A percentile compares a stretch with the other conserved stretches of the same genome.
These are phyloP conservation scores for Nesometra sesokonis DNA, from an alignment of 35 echinoderm and acorn worm genomes.

Conservation along the genomic window DNA sequence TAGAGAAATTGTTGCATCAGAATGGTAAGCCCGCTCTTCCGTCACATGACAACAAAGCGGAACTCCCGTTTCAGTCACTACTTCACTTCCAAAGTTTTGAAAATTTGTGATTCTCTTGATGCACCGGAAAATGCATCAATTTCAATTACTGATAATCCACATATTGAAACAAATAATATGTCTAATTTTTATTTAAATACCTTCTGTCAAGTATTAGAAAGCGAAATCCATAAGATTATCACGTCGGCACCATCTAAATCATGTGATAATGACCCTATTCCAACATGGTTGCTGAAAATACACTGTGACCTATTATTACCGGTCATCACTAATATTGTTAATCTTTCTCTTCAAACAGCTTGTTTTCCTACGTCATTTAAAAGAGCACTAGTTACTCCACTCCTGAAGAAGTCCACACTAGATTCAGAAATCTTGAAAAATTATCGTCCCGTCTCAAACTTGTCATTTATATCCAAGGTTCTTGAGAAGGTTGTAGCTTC, in stretches of 20 bases:
- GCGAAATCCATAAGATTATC: background rate
- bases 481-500: too few relatives aligned
- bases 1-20: background rate
- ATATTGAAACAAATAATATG: background rate
- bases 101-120: background rate
- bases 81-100: background rate
- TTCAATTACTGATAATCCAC: background rate
- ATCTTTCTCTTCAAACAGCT: background rate
- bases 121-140: background rate
- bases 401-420: constrained; percentile 19
- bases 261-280: background rate
- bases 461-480: background rate
- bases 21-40: background rate
- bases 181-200: too few relatives aligned
- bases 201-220: background rate
- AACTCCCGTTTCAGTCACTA: background rate
- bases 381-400: constrained; percentile 11
- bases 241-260: background rate
- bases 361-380: constrained; percentile 9
- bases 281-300: background rate
- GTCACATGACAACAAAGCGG: background rate
- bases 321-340: too few relatives aligned
- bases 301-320: background rate
- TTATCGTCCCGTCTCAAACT: too few relatives aligned
- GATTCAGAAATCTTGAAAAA: constrained; percentile 12